A percentile compares a stretch with the other conserved stretches of the same genome.
Evolutionary conservation across 2,113 vertebrate genomes (phyloP).

Genomic region (Pandion haliaetus): DNA sequence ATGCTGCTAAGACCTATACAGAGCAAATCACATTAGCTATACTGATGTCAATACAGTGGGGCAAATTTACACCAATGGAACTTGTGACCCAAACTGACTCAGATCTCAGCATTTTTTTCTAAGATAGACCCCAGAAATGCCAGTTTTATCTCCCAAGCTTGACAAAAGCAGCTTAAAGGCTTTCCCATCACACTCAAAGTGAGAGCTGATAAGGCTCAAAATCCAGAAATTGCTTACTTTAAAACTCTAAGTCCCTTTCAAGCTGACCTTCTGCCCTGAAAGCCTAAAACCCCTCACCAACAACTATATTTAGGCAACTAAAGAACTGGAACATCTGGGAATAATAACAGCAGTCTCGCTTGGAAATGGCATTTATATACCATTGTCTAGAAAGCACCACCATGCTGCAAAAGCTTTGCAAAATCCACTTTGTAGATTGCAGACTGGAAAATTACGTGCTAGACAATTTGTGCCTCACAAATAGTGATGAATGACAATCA

Average conservation of each 20-base stretch:
- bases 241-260: conserved; percentile 55
- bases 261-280: conserved; percentile 61
- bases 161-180: conserved; percentile 42
- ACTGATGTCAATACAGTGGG: neutral
- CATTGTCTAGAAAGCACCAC: neutral
- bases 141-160: conserved; percentile 19
- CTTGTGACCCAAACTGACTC: neutral
- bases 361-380: conserved; percentile 37
- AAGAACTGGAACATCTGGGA: conserved; percentile 58
- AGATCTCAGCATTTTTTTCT: neutral
- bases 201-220: conserved; percentile 57
- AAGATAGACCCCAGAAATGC: neutral
- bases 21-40: neutral
- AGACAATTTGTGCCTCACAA: neutral
- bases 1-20: neutral
- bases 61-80: neutral
- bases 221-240: conserved; percentile 63
- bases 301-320: conserved; percentile 54
- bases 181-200: conserved; percentile 33
- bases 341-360: conserved; percentile 48
- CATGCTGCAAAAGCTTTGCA: neutral
- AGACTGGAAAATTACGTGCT: neutral
- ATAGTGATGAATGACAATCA: neutral
- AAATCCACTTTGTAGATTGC: neutral
- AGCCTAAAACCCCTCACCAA: conserved; percentile 14